phyloP scores from a whole-genome alignment of 2,113 vertebrate species.

The Osmerus mordax region DNA sequence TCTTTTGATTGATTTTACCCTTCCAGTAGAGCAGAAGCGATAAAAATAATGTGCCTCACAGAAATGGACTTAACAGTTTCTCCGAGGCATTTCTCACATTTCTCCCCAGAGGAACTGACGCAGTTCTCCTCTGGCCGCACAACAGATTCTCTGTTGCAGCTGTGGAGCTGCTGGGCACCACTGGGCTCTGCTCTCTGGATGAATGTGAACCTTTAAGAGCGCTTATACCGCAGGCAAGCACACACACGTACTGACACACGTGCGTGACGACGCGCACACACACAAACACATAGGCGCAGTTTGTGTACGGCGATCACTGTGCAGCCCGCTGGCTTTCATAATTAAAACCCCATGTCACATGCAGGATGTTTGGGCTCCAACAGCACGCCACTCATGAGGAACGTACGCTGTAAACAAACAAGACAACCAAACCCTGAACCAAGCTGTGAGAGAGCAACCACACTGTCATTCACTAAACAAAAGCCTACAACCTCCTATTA shows the following conservation, averaged over 20 bases:
- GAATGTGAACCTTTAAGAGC: constrained; percentile 69
- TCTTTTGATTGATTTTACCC: constrained; percentile 25
- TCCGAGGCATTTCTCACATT: constrained; percentile 43
- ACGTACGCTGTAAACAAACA: constrained; percentile 57
- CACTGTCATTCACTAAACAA: constrained; percentile 19
- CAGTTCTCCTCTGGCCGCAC: constrained; percentile 57
- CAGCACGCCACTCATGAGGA: constrained; percentile 37
- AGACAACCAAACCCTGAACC: constrained; percentile 6
- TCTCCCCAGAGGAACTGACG: constrained; percentile 60
- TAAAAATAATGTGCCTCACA: constrained; percentile 42
- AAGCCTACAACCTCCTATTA: background rate
- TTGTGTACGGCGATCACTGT: constrained; percentile 21
- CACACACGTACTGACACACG: constrained; percentile 13
- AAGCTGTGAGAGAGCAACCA: constrained; percentile 19
- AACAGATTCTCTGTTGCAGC: constrained; percentile 67
- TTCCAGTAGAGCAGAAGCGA: constrained; percentile 18
- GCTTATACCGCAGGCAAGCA: constrained; percentile 36
- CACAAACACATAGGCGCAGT: constrained; percentile 6
- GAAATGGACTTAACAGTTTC: constrained; percentile 47
- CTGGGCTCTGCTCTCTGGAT: constrained; percentile 58
- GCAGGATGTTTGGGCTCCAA: constrained; percentile 51
- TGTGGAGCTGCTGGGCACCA: constrained; percentile 43
- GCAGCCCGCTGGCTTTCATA: constrained; percentile 28
- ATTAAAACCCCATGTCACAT: constrained; percentile 57
- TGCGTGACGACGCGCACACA: constrained; percentile 15